Evolutionary conservation across 1,140 invertebrate genomes (phyloP).

Genomic region (Conus betulinus): DNA sequence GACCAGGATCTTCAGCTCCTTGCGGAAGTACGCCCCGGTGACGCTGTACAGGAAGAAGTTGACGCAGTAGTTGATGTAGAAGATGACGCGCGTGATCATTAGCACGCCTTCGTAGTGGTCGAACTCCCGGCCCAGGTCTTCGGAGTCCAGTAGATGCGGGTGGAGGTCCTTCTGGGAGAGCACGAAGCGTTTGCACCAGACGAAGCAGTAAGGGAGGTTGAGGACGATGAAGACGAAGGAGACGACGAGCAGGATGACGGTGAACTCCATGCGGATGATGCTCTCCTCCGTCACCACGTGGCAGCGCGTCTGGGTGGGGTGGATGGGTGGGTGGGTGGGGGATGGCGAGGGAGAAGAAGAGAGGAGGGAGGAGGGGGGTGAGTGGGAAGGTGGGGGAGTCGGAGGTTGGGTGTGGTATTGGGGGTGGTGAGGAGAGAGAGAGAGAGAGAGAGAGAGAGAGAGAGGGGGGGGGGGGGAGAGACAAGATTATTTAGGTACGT

Average conservation of each 20-base stretch:
- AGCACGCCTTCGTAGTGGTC: conserved; percentile 41
- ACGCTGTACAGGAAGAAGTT: conserved; percentile 73
- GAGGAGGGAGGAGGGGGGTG: too few species aligned
- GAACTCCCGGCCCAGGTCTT: background rate
- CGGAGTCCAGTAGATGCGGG: background rate
- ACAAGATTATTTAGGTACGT: too few species aligned
- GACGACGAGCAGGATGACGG: conserved; percentile 59
- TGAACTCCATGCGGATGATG: conserved; percentile 63
- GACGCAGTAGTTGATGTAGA: conserved; percentile 67
- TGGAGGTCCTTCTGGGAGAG: conserved; percentile 12
- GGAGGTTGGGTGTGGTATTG: too few species aligned
- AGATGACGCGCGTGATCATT: conserved; percentile 63
- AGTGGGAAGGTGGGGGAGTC: too few species aligned
- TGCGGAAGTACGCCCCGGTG: conserved; percentile 56
- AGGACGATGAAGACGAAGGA: conserved; percentile 49
- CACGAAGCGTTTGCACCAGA: background rate
- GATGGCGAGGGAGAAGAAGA: too few species aligned
- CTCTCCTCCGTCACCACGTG: conserved; percentile 62
- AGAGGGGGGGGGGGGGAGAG: too few species aligned
- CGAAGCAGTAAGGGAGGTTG: conserved; percentile 20
- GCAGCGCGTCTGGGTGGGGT: conserved; percentile 30
- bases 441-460: conserved; percentile 23
- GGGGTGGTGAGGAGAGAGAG: too few species aligned
- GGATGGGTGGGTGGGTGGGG: too few species aligned
- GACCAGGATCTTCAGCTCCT: conserved; percentile 33